Evolutionary conservation across 2,113 vertebrate genomes (phyloP), one percentile per base, ranked within the genome.

Genomic region (Zosterops borbonicus): DNA sequence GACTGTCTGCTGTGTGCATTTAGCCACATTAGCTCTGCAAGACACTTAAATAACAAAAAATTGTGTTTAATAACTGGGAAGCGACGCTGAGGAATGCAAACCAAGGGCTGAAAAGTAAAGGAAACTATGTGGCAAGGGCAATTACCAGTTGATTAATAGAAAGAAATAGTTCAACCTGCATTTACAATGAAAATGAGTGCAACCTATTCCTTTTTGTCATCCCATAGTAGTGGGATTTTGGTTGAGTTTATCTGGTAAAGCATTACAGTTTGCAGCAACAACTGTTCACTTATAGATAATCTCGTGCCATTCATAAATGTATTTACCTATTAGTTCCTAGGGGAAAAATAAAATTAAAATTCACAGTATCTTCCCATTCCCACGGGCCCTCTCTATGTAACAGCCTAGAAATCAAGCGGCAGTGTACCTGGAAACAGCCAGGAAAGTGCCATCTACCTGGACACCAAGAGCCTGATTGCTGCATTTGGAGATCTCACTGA

Each of bases 1-100:
- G 79, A 80, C 63, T 27, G 29, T 47, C 82, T 90, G 74, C 80
- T 64, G 33, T 4, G 6, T 3, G 7, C 22, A 5, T 42, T 42
- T 25, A 79, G 44, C 71, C 68, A 20, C 76, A 41, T 80, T 44
- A 78, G 21, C 56, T 78, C 68, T 74, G 87, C 56, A 60, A 49
- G 14, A 52, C 39, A 63, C 73, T 90, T 88, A 81, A 95, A 88
- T 10, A 89, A 82, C 59, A 63, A 93, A 92, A 94, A 91, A 85
- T 14, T 91, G 89, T 29, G 16, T 58, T 91, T 95, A 95, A 95
- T 89, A 89, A 95, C 93, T 46, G 44, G 93, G 91, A 91, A 94
- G 92, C 18, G 1, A 91, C 13, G 1, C 83, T 62, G 41, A 92
- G 90, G 91, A 95, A 96, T 44, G 76, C 76, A 52, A 83, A 84